Evolutionary conservation across 92 coral and sea anemone genomes (phyloP), one percentile per base, ranked within the genome.

Genomic region (Epizoanthus scotinus): DNA sequence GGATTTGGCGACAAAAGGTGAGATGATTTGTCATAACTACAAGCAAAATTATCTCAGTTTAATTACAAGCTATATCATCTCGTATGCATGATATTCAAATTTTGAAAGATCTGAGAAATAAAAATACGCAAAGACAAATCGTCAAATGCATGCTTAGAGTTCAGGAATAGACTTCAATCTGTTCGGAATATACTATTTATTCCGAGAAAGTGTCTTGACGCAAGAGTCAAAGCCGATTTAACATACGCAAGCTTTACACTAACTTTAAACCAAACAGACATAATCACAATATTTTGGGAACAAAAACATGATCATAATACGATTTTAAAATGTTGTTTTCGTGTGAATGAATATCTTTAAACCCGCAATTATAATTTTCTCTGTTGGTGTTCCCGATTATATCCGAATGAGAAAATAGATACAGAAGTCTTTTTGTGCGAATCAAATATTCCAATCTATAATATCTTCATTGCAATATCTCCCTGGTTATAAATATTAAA

Each of bases 1-100:
- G 81, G 81, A 75, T 22, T 59, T 75, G 59, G 81, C 81, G 14
- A 22, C 81, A 75, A 75, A 75, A 75, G 81, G 81, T 75, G 59
- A 5, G 40, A 44, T 64, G 15, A 10, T 28, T 14, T n/a, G 13
- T 64, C 38, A 38, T 64, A 64, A 18, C 21, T 28, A 64, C 40
- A 64, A 26, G 9, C n/a, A 34, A 64, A 38, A 26, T 29, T 3
- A 64, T 47, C 15, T 47, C 52, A 0, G 13, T 47, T 47, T 47
- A 29, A 28, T 64, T 14, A 28, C 44, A 64, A 29, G 29, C 29
- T 64, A 64, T 44, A 64, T 15, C 38, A 27, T 22, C 42, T 15
- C 47, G 42, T 0, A 8, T 19, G 24, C 4, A n/a, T n/a, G n/a
- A 63, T 64, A 13, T n/a, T 47, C 15, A 3, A 64, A 28, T 64